These are phyloP conservation scores for Hololepta plana DNA, from an alignment of 2,888 invertebrate species.

Conservation along the genomic window DNA sequence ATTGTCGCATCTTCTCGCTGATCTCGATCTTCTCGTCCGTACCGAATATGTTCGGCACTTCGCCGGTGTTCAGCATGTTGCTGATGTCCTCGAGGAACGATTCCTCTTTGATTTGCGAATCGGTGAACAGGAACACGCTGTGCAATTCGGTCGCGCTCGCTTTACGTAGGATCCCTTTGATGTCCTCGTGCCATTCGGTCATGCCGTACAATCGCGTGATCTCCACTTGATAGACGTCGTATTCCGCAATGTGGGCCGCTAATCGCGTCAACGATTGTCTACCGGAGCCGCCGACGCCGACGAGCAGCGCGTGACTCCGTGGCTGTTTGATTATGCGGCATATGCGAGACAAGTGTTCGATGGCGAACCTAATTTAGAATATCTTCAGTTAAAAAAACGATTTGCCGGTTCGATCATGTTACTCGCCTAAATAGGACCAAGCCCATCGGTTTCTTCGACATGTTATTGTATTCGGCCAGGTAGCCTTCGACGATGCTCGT, in stretches of 20 bases:
- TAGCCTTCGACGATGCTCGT: constrained; percentile 73
- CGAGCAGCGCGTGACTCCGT: constrained; percentile 71
- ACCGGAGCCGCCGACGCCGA: constrained; percentile 88
- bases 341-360: constrained; percentile 85
- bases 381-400: constrained; percentile 2
- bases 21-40: constrained; percentile 78
- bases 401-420: constrained; percentile 1
- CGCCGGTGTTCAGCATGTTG: constrained; percentile 82
- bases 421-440: constrained; percentile 67
- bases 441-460: constrained; percentile 95
- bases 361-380: constrained; percentile 54
- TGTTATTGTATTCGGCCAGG: constrained; percentile 79
- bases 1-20: constrained; percentile 81
- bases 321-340: constrained; percentile 85
- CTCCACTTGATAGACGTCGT: constrained; percentile 83
- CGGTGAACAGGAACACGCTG: constrained; percentile 79
- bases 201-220: constrained; percentile 72
- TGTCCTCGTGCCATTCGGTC: constrained; percentile 81
- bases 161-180: constrained; percentile 63
- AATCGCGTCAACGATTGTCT: constrained; percentile 79
- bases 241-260: constrained; percentile 86
- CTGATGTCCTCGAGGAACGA: constrained; percentile 85
- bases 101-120: constrained; percentile 87
- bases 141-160: constrained; percentile 70
- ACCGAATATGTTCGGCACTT: constrained; percentile 79